phyloP scores from a whole-genome alignment of 1,140 invertebrate genomes.

The Heterodera carotae region DNA sequence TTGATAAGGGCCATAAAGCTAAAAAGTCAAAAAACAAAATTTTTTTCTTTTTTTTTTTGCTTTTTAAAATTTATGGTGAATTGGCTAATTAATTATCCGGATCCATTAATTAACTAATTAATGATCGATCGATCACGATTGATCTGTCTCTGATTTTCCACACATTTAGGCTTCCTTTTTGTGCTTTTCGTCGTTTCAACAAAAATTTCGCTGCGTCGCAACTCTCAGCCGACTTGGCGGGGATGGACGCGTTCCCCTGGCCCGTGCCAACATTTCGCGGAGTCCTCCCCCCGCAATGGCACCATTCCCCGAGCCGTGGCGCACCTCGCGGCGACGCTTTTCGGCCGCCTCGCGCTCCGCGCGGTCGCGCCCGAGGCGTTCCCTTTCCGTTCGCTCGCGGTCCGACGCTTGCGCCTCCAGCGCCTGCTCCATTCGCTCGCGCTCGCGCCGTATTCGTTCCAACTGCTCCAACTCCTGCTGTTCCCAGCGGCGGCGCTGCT shows the following conservation, averaged over 20 bases:
- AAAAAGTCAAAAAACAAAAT: not conserved
- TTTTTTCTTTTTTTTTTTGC: too few species aligned
- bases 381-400: conserved; percentile 42
- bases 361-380: conserved; percentile 40
- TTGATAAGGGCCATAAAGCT: not conserved
- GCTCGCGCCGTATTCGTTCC: conserved; percentile 52
- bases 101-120: not conserved
- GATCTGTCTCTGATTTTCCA: not conserved
- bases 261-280: conserved; percentile 1
- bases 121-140: not conserved
- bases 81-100: not conserved
- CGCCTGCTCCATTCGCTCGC: conserved; percentile 52
- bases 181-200: not conserved
- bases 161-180: not conserved
- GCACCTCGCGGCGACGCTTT: conserved; percentile 44
- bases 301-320: not conserved
- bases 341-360: conserved; percentile 41
- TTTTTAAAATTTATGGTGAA: not conserved
- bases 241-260: not conserved
- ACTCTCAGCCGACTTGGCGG: not conserved
- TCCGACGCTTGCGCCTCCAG: conserved; percentile 41
- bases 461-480: conserved; percentile 53
- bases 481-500: conserved; percentile 51
- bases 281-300: not conserved
- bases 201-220: not conserved